Base-by-base conservation (phyloP, 2,888 invertebrate genomes). In the Hydraecia micacea region DNA sequence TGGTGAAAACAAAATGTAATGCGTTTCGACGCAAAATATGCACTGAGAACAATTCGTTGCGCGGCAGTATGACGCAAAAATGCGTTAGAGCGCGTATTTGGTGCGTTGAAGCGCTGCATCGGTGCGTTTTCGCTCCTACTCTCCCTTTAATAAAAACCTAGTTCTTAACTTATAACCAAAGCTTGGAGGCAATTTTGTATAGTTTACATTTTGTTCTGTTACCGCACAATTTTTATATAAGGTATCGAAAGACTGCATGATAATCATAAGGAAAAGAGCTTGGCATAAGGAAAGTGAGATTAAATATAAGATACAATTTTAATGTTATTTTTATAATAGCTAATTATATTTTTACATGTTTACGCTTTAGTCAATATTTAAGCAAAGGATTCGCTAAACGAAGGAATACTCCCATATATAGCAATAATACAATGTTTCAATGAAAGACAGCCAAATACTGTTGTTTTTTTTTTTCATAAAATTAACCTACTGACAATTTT, bases 221-320 rank as follows among this genome's bases (percentile, higher is more conserved):
- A 69, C 42, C 46, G 83, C 84, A 80, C 81, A 79, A 74, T 65
- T 73, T 82, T 77, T 72, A 79, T 80, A 79, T 88, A 80, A 87
- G 79, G 78, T 81, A 83, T 84, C 73, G 83, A 88, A 93, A 92
- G 93, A 93, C 93, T 92, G 92, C 85, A 85, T 88, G 90, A 71
- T 90, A 72, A 89, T 85, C 8, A 83, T 89, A 90, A 88, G 86
- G 69, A 80, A 85, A 89, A 77, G 91, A 92, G 92, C 89, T 93
- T 93, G 90, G 81, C 66, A 68, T 88, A 92, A 86, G 90, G 91
- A 92, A 93, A 94, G 95, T 95, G 95, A 95, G 93, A 94, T 90
- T 94, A 93, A 77, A 74, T 74, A 87, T 93, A 92, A 92, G 91
- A 79, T 81, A 87, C 90, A 89, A 87, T 83, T 91, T 89, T 91